Conservation (phyloP, 2,113 vertebrate species). For the Erythrolamprus reginae region DNA sequence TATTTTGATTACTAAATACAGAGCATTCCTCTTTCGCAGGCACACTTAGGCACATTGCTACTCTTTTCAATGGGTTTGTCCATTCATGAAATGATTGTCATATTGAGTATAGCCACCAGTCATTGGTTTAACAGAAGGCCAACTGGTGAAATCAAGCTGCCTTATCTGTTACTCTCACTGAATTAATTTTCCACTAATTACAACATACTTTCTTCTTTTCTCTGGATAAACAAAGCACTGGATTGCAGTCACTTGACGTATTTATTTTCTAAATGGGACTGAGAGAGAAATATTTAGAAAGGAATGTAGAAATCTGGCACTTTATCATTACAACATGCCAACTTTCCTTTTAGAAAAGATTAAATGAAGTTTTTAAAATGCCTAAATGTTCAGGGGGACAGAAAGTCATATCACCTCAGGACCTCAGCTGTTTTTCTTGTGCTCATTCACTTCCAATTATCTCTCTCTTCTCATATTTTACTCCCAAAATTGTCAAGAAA, state of each 20-base stretch:
- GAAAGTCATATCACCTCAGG: neutral
- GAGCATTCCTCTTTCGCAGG: neutral
- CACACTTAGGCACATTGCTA: neutral
- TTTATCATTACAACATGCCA: neutral
- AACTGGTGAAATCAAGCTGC: neutral
- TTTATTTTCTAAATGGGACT: neutral
- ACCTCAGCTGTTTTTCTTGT: neutral
- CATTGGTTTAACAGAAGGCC: neutral
- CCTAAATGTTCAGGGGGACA: neutral
- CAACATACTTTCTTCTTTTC: neutral
- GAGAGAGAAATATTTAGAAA: neutral
- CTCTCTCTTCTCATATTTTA: slow-evolving; percentile 18
- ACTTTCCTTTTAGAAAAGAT: neutral
- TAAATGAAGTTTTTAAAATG: neutral
- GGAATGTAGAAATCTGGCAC: neutral
- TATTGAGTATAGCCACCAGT: neutral
- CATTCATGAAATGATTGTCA: neutral
- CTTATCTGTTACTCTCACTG: neutral
- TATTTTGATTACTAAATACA: neutral
- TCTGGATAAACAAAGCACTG: neutral
- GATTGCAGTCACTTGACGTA: neutral
- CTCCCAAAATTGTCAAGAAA: slow-evolving; percentile 39
- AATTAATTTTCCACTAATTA: neutral
- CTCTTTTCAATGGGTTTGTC: neutral
- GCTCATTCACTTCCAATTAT: neutral